Percentiles rank a stretch among this genome's conserved stretches.
Conservation (phyloP, 2,113 vertebrate species). For the Microcebus tavaratra region DNA sequence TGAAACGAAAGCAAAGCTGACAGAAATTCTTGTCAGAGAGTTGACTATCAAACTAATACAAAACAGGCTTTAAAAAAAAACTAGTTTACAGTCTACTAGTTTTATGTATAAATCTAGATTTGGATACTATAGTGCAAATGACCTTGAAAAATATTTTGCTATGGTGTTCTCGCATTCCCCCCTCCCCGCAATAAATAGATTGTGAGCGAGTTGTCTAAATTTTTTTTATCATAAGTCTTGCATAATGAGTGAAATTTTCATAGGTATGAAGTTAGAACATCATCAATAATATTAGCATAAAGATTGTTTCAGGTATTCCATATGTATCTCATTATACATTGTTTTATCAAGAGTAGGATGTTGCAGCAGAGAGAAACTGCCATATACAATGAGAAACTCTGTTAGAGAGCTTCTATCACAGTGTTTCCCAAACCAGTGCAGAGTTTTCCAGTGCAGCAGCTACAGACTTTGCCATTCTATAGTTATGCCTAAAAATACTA, state of each 20-base stretch:
- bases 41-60: constrained; percentile 28
- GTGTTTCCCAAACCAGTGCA: neutral
- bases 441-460: neutral
- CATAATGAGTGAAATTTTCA: neutral
- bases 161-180: neutral
- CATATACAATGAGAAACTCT: neutral
- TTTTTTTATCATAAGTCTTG: neutral
- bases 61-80: constrained; percentile 34
- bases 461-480: neutral
- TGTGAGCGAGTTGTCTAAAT: neutral
- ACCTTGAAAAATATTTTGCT: constrained; percentile 19
- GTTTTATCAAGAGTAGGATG: neutral
- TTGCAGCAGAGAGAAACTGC: neutral
- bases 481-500: neutral
- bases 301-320: neutral
- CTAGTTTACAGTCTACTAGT: neutral
- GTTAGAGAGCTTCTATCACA: neutral
- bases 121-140: neutral
- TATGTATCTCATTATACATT: neutral
- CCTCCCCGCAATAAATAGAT: neutral
- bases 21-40: constrained; percentile 12
- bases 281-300: neutral
- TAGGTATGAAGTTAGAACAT: neutral
- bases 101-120: constrained; percentile 22
- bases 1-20: constrained; percentile 27